Conservation (phyloP, 1,140 invertebrate genomes). For the Pissodes strobi region DNA sequence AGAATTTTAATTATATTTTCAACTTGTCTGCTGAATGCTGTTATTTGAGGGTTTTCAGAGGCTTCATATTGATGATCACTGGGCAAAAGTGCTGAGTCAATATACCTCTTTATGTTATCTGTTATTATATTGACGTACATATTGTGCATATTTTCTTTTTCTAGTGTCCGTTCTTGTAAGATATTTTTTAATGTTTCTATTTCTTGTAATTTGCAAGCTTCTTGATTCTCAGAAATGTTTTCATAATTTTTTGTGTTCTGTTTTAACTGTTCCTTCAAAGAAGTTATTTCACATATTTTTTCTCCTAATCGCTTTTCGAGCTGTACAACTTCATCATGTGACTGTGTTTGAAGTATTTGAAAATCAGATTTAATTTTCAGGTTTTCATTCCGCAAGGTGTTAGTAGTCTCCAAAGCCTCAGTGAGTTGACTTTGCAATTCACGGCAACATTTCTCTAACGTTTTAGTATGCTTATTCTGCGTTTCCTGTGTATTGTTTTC, state of each 20-base stretch:
- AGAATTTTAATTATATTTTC: constrained; percentile 54
- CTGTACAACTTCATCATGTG: background rate
- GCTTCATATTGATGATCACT: constrained; percentile 5
- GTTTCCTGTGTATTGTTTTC: background rate
- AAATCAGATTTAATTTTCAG: background rate
- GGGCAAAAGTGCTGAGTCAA: constrained; percentile 54
- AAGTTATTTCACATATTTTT: background rate
- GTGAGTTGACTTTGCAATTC: background rate
- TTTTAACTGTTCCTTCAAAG: background rate
- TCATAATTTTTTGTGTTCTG: background rate
- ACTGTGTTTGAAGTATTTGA: background rate
- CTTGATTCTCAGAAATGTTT: too few relatives aligned
- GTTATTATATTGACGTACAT: constrained; percentile 55
- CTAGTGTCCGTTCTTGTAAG: background rate
- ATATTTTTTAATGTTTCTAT: constrained; percentile 17
- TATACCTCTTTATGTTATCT: constrained; percentile 59
- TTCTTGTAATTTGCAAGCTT: background rate
- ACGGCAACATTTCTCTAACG: background rate
- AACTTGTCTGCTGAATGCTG: constrained; percentile 45
- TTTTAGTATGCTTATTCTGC: background rate
- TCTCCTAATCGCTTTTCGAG: background rate
- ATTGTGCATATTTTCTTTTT: constrained; percentile 39
- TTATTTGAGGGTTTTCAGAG: constrained; percentile 36
- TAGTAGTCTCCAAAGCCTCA: background rate
- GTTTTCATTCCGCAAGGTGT: constrained; percentile 1